Conservation (phyloP, 2,797 vertebrate species). For the Mallotus villosus region DNA sequence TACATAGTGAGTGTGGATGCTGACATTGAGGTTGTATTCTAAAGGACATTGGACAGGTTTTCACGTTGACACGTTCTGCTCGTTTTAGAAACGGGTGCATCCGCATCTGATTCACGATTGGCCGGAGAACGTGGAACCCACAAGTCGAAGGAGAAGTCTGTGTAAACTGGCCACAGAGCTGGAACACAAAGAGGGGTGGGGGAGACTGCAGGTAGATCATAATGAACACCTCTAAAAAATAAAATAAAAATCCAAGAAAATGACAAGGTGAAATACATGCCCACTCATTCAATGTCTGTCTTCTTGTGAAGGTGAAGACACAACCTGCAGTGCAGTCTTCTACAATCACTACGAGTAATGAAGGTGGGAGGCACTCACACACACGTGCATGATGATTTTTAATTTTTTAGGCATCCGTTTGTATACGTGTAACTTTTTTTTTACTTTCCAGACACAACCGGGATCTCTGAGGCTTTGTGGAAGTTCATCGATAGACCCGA, state of each 20-base stretch:
- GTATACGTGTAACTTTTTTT: too few relatives aligned
- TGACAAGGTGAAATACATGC: not conserved
- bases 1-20: constrained; percentile 11
- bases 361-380: not conserved
- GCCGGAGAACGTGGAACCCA: not conserved
- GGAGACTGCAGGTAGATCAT: constrained; percentile 3
- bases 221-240: not conserved
- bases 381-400: not conserved
- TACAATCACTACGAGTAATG: not conserved
- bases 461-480: too few relatives aligned
- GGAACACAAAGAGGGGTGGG: constrained; percentile 5
- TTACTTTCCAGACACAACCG: too few relatives aligned
- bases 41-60: not conserved
- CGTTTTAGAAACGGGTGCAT: constrained; percentile 3
- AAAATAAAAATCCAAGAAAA: not conserved
- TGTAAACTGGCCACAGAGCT: not conserved
- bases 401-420: too few relatives aligned
- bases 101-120: constrained; percentile 1
- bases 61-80: not conserved
- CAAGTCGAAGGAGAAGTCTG: not conserved
- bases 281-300: not conserved
- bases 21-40: not conserved
- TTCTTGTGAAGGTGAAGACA: not conserved
- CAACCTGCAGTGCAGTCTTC: not conserved
- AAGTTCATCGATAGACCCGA: too few relatives aligned